Conservation (phyloP, 2,797 vertebrate genomes). For the Miichthys miiuy region DNA sequence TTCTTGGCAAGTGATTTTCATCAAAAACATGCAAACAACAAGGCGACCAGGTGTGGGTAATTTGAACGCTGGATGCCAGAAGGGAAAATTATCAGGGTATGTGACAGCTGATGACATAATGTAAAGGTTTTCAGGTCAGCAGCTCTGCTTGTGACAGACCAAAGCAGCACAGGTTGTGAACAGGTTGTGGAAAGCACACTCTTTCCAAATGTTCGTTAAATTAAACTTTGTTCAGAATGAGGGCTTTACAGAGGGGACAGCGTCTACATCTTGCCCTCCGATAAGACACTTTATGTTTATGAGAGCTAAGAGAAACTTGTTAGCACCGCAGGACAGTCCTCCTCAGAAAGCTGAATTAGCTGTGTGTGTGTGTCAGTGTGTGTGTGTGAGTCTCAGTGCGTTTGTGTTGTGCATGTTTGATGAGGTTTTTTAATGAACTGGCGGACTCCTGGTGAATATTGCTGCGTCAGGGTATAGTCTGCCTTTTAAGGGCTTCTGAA, state of each 20-base stretch:
- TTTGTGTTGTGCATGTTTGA: conserved; percentile 79
- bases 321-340: conserved; percentile 60
- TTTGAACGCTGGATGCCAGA: conserved; percentile 72
- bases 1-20: conserved; percentile 75
- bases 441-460: conserved; percentile 72
- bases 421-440: conserved; percentile 84
- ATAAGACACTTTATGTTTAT: conserved; percentile 30
- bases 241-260: conserved; percentile 33
- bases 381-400: conserved; percentile 46
- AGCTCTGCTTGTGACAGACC: conserved; percentile 46
- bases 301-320: conserved; percentile 59
- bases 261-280: conserved; percentile 18
- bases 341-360: conserved; percentile 66
- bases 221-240: conserved; percentile 44
- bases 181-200: conserved; percentile 45
- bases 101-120: conserved; percentile 79
- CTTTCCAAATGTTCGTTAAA: conserved; percentile 15
- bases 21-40: conserved; percentile 77
- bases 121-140: conserved; percentile 58
- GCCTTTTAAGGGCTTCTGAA: conserved; percentile 84
- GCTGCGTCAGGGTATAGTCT: conserved; percentile 81
- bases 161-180: conserved; percentile 52
- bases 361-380: conserved; percentile 40
- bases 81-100: conserved; percentile 69
- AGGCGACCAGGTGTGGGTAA: conserved; percentile 78